Evolutionary conservation across 2,797 vertebrate genomes (phyloP), one percentile per base, ranked within the genome.

Genomic region (Falco naumanni): DNA sequence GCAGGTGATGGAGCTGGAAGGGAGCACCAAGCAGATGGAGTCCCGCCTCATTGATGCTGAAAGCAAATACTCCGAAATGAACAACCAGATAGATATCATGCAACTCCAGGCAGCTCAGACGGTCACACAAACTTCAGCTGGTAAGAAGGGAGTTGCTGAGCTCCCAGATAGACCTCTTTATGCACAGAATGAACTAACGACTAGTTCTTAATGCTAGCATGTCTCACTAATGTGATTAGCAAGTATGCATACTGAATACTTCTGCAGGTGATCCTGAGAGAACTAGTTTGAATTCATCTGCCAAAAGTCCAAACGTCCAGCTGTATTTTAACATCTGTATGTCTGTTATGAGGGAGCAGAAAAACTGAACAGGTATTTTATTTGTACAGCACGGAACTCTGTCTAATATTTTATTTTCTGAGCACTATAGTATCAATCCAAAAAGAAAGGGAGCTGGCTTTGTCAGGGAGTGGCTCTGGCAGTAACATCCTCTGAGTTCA

Each of bases 41-140:
- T 96, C 97, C 0, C 98, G 99, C 24, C 98, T 99, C 86, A 97
- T 98, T 0, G 99, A 99, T 11, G 99, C 98, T 0, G 99, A 99
- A 98, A 98, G 99, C 98, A 99, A 99, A 93, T 99, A 99, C 98
- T 99, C 99, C 0, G 99, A 99, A 81, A 99, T 99, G 97, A 99
- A 99, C 98, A 99, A 98, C 98, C 99, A 99, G 22, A 98, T 99
- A 7, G 99, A 99, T 95, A 99, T 99, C 97, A 99, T 99, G 98
- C 99, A 99, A 96, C 98, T 99, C 9, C 99, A 99, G 92, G 99
- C 99, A 1, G 98, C 98, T 1, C 99, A 99, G 97, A 99, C 98
- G 0, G 97, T 98, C 65, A 98, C 99, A 0, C 99, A 99, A 80
- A 99, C 99, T 26, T 99, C 99, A 4, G 98, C 99, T 98, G 99